Percentiles rank a stretch among this genome's conserved stretches.
These are phyloP conservation scores for Erynnis tages DNA, from an alignment of 2,888 invertebrate genomes.

Conservation along the genomic window DNA sequence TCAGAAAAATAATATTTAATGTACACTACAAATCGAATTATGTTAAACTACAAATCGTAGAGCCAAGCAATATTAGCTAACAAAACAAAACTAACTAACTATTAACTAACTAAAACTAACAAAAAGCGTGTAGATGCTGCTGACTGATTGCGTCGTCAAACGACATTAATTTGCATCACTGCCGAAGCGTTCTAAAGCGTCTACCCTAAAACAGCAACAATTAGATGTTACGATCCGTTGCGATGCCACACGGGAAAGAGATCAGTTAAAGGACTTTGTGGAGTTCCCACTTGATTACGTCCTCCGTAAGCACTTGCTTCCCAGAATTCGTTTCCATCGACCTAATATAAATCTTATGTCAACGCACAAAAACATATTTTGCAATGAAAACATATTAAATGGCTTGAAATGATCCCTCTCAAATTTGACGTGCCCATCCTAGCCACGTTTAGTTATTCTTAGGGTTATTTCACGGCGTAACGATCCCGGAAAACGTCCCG, in stretches of 20 bases:
- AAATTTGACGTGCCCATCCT: conserved; percentile 4
- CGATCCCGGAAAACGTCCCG: neutral
- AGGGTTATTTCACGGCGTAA: conserved; percentile 8
- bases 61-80: no score
- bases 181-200: no score
- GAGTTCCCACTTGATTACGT: conserved; percentile 52
- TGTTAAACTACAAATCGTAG: no score
- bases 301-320: conserved; percentile 39
- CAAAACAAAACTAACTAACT: no score
- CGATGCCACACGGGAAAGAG: neutral
- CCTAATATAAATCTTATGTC: neutral
- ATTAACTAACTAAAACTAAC: no score
- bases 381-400: conserved; percentile 1
- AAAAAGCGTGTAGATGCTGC: no score
- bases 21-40: no score
- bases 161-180: no score
- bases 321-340: neutral
- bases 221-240: neutral
- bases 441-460: conserved; percentile 6
- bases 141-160: no score
- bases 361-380: conserved; percentile 18
- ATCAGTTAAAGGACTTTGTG: conserved; percentile 1
- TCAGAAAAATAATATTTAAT: no score
- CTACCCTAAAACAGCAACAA: no score
- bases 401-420: conserved; percentile 16